These are phyloP conservation scores for Nematolebias whitei DNA, from an alignment of 2,113 vertebrate species.

Conservation along the genomic window DNA sequence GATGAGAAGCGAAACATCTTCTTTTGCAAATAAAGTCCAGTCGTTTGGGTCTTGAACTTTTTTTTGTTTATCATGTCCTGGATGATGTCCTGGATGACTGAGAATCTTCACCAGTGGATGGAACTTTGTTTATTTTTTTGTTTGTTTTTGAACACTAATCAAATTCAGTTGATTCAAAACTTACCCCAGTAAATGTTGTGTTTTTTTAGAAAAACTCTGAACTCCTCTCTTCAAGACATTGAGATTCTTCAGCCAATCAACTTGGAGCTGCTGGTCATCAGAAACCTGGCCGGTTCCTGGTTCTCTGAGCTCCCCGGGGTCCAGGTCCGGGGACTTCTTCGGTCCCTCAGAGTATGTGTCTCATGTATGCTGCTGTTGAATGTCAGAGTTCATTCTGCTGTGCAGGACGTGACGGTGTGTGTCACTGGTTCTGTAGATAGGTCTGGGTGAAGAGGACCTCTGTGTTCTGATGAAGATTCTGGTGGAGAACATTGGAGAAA, in stretches of 20 bases:
- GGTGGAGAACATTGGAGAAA: conserved; percentile 90
- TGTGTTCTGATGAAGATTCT: conserved; percentile 88
- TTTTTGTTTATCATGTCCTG: no score
- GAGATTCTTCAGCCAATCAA: conserved; percentile 93
- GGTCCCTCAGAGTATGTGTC: conserved; percentile 85
- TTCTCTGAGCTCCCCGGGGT: conserved; percentile 86
- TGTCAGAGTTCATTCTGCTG: neutral
- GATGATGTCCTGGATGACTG: no score
- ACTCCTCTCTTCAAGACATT: conserved; percentile 75
- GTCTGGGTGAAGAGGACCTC: conserved; percentile 89
- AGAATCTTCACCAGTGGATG: no score
- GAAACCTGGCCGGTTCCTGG: conserved; percentile 91
- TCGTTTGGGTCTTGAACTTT: no score
- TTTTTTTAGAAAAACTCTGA: conserved; percentile 74
- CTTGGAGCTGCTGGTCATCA: conserved; percentile 85
- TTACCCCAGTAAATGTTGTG: neutral
- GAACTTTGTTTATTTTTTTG: no score
- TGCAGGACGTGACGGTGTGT: neutral
- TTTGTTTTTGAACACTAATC: neutral
- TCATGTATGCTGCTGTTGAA: neutral
- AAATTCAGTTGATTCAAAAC: neutral
- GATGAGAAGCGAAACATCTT: no score
- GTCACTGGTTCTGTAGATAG: conserved; percentile 76
- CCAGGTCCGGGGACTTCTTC: conserved; percentile 87
- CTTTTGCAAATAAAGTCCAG: no score